These are phyloP conservation scores for Cherax quadricarinatus DNA, from an alignment of 1,140 invertebrate species.

Conservation along the genomic window DNA sequence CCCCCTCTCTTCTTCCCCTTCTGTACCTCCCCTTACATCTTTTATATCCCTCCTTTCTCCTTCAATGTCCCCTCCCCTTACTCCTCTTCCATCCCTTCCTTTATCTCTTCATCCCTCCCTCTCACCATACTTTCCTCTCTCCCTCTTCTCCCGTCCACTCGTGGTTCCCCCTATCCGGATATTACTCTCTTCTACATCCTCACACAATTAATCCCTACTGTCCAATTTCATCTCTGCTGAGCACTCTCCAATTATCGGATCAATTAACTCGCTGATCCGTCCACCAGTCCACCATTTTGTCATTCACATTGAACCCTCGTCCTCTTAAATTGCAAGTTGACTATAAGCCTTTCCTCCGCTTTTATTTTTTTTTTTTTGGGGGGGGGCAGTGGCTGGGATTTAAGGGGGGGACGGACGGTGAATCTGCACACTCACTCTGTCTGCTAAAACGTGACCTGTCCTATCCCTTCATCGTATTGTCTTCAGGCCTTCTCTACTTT, in stretches of 20 bases:
- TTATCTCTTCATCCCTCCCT: not conserved
- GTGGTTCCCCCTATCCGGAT: not conserved
- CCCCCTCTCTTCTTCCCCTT: not conserved
- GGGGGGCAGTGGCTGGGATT: too few relatives aligned
- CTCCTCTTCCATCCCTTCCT: too few relatives aligned
- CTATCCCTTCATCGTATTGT: too few relatives aligned
- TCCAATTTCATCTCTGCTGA: conserved; percentile 40
- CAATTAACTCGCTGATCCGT: conserved; percentile 41
- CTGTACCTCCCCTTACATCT: not conserved
- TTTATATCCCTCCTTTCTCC: not conserved
- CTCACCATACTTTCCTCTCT: too few relatives aligned
- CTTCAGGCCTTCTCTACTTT: too few relatives aligned
- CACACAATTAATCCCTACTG: conserved; percentile 29
- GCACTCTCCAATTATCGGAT: conserved; percentile 37
- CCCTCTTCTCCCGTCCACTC: not conserved
- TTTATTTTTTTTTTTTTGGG: too few relatives aligned
- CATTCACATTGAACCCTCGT: not conserved
- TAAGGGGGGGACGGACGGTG: too few relatives aligned
- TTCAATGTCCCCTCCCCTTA: not conserved
- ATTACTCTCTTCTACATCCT: conserved; percentile 12
- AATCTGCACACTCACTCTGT: too few relatives aligned
- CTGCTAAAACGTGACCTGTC: too few relatives aligned
- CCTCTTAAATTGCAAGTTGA: not conserved
- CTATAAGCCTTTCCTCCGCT: not conserved
- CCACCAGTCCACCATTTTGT: conserved; percentile 19